Evolutionary conservation across 1,140 invertebrate species (phyloP).

Genomic region (Hirudo medicinalis): DNA sequence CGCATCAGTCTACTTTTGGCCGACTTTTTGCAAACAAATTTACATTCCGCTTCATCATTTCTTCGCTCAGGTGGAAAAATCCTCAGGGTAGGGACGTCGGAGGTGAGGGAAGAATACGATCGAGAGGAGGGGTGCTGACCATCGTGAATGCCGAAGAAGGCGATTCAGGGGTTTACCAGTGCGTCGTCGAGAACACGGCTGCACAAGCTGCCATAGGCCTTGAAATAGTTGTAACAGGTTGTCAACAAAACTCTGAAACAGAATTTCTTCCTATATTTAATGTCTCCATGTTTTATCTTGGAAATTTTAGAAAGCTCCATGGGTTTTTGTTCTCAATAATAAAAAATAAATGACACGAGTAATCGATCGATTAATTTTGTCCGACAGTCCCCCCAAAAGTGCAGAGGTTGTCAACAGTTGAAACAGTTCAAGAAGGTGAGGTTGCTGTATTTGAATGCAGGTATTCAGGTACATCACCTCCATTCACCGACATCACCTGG

Average conservation of each 20-base stretch:
- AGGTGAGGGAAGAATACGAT: constrained; percentile 46
- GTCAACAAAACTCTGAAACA: constrained; percentile 16
- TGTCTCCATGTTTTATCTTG: not conserved
- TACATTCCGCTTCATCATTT: no score
- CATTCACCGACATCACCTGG: constrained; percentile 55
- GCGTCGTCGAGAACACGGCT: constrained; percentile 56
- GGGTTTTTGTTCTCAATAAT: no score
- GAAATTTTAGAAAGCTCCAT: no score
- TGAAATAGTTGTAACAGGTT: constrained; percentile 39
- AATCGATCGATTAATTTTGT: constrained; percentile 8
- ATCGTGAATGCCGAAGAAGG: constrained; percentile 48
- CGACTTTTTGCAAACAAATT: no score
- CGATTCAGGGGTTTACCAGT: constrained; percentile 56
- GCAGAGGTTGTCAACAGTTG: constrained; percentile 44
- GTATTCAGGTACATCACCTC: constrained; percentile 49
- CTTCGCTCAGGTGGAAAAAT: no score
- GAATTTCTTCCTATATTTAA: no score
- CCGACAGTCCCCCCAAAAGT: constrained; percentile 46
- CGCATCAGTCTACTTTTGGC: no score
- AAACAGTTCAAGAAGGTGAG: constrained; percentile 54
- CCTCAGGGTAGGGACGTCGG: constrained; percentile 28
- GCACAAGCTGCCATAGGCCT: constrained; percentile 47
- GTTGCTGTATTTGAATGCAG: constrained; percentile 51
- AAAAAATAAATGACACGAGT: no score
- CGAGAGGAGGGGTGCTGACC: constrained; percentile 50